phyloP scores from a whole-genome alignment of 2,888 invertebrate species.

The Rosalia funebris region DNA sequence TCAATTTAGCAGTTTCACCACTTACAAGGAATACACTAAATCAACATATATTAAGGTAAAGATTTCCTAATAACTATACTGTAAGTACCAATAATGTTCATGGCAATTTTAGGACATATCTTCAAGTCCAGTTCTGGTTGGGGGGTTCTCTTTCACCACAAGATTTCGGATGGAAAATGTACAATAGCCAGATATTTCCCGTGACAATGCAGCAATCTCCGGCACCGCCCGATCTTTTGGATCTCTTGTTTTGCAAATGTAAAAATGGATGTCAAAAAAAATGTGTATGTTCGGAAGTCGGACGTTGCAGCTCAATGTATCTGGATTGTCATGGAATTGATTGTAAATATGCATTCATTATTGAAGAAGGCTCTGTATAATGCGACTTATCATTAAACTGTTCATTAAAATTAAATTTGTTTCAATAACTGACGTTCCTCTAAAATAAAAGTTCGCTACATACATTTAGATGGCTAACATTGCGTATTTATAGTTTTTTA shows the following conservation, averaged over 20 bases:
- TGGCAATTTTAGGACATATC: not conserved
- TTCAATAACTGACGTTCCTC: not conserved
- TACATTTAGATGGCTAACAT: not conserved
- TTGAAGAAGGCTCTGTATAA: not conserved
- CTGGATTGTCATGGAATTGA: too few species aligned
- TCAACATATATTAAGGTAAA: not conserved
- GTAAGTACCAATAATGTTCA: not conserved
- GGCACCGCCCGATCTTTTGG: not conserved
- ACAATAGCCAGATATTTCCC: not conserved
- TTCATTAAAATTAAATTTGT: not conserved
- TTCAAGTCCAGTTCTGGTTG: not conserved
- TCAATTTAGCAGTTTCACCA: not conserved
- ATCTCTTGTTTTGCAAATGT: not conserved
- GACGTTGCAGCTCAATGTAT: too few species aligned
- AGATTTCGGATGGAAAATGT: not conserved
- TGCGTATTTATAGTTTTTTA: too few species aligned
- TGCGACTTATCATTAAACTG: not conserved
- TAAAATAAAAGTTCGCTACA: not conserved
- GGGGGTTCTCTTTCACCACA: not conserved
- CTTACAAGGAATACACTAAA: not conserved
- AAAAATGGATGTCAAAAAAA: too few species aligned
- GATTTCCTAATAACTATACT: not conserved
- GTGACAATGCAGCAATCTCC: not conserved
- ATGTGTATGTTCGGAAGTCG: too few species aligned
- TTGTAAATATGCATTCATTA: not conserved